phyloP scores from a whole-genome alignment of 2,888 invertebrate genomes.

The Eumerus sabulonum region DNA sequence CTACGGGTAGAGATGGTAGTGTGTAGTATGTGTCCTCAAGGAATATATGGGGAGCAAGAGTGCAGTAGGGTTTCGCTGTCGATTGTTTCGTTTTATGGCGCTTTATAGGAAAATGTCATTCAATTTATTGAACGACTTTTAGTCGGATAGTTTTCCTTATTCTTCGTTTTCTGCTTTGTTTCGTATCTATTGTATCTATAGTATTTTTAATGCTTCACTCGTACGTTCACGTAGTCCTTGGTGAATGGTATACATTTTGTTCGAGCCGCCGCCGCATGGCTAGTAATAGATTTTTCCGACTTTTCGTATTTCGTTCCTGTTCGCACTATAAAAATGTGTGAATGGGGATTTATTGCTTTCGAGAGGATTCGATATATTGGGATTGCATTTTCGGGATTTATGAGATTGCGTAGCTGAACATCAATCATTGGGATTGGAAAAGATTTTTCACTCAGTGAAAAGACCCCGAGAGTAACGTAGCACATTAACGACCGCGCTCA shows the following conservation, averaged over 20 bases:
- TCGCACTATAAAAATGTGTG: constrained; percentile 65
- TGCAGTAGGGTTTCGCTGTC: constrained; percentile 18
- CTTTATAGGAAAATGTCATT: constrained; percentile 63
- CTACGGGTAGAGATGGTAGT: too few relatives aligned
- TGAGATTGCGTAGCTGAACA: constrained; percentile 64
- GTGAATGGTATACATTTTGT: constrained; percentile 27
- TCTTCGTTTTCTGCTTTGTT: constrained; percentile 22
- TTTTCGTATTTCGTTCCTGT: constrained; percentile 17
- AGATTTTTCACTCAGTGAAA: constrained; percentile 47
- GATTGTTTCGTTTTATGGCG: constrained; percentile 57
- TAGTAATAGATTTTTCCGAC: constrained; percentile 55
- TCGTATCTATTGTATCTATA: constrained; percentile 36
- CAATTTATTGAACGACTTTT: constrained; percentile 63
- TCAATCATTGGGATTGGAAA: constrained; percentile 62
- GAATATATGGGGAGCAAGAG: constrained; percentile 8
- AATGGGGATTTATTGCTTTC: constrained; percentile 63
- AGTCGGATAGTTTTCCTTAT: constrained; percentile 46
- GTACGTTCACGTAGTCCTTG: too few relatives aligned
- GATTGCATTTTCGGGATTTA: constrained; percentile 67
- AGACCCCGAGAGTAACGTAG: constrained; percentile 10
- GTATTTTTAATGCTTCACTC: constrained; percentile 31
- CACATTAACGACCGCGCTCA: constrained; percentile 18
- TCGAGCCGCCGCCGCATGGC: constrained; percentile 19
- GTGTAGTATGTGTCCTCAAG: constrained; percentile 35
- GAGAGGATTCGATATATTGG: constrained; percentile 60